phyloP scores from a whole-genome alignment of 2,113 vertebrate species.

The Albula goreensis region DNA sequence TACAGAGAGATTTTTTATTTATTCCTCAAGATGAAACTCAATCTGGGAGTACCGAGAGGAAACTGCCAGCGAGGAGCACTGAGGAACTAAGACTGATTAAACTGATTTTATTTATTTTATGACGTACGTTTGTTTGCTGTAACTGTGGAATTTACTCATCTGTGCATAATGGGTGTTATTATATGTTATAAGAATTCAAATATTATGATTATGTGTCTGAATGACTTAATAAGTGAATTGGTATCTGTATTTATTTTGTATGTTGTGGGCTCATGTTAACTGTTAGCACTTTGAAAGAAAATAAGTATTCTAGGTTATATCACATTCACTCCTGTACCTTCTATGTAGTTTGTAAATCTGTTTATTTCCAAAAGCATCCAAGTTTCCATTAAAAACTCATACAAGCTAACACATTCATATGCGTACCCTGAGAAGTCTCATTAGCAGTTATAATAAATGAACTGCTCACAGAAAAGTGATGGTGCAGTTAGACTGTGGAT shows the following conservation, averaged over 20 bases:
- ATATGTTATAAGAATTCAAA: neutral
- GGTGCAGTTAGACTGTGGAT: slow-evolving; percentile 69
- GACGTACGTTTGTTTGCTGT: neutral
- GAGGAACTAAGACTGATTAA: slow-evolving; percentile 37
- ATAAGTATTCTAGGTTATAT: neutral
- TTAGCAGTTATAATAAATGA: slow-evolving; percentile 66
- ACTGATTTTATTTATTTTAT: neutral
- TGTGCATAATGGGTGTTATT: neutral
- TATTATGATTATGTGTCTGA: neutral
- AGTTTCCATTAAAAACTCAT: slow-evolving; percentile 68
- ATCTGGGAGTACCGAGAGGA: neutral
- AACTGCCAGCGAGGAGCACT: neutral
- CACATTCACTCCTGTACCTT: neutral
- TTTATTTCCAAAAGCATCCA: slow-evolving; percentile 17
- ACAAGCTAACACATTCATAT: slow-evolving; percentile 51
- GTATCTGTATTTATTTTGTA: neutral
- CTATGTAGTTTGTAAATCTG: neutral
- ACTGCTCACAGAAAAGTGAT: slow-evolving; percentile 71
- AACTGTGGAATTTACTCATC: slow-evolving; percentile 3
- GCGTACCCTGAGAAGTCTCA: slow-evolving; percentile 63
- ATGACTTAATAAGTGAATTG: neutral
- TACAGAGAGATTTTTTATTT: slow-evolving; percentile 50
- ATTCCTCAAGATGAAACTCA: slow-evolving; percentile 38
- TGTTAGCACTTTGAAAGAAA: neutral
- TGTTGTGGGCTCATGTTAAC: neutral